Percentiles rank a stretch among this genome's conserved stretches.
Conservation (phyloP, 2,888 invertebrate species). For the Conomelus anceps region DNA sequence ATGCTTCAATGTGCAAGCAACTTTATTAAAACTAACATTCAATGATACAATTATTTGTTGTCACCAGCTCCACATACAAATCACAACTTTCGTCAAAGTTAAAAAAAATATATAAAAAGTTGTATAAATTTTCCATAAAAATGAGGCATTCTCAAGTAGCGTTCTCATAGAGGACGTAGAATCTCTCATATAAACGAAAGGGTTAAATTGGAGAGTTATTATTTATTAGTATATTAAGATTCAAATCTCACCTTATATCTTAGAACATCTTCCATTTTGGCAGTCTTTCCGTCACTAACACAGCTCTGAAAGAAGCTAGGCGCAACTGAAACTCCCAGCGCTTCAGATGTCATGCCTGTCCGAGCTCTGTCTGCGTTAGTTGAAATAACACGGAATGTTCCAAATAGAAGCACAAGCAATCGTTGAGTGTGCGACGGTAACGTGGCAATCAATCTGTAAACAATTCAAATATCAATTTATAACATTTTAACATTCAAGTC, state of each 20-base stretch:
- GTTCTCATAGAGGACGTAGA: too few relatives aligned
- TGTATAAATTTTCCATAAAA: too few relatives aligned
- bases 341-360: slow-evolving; percentile 93
- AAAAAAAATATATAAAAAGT: too few relatives aligned
- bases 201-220: too few relatives aligned
- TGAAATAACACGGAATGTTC: slow-evolving; percentile 92
- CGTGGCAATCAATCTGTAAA: slow-evolving; percentile 73
- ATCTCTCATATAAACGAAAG: too few relatives aligned
- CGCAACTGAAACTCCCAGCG: slow-evolving; percentile 89
- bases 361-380: slow-evolving; percentile 83
- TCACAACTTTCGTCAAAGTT: too few relatives aligned
- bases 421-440: slow-evolving; percentile 87
- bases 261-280: slow-evolving; percentile 92
- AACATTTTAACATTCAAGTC: not conserved
- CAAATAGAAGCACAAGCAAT: slow-evolving; percentile 88
- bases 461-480: not conserved
- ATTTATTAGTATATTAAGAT: too few relatives aligned
- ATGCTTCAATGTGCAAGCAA: too few relatives aligned
- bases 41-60: too few relatives aligned
- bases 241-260: slow-evolving; percentile 73
- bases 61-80: too few relatives aligned
- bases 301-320: slow-evolving; percentile 95
- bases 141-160: too few relatives aligned
- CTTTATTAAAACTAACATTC: too few relatives aligned
- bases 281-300: slow-evolving; percentile 89